These are phyloP conservation scores for Polyommatus icarus DNA, from an alignment of 2,888 invertebrate genomes.

Conservation along the genomic window DNA sequence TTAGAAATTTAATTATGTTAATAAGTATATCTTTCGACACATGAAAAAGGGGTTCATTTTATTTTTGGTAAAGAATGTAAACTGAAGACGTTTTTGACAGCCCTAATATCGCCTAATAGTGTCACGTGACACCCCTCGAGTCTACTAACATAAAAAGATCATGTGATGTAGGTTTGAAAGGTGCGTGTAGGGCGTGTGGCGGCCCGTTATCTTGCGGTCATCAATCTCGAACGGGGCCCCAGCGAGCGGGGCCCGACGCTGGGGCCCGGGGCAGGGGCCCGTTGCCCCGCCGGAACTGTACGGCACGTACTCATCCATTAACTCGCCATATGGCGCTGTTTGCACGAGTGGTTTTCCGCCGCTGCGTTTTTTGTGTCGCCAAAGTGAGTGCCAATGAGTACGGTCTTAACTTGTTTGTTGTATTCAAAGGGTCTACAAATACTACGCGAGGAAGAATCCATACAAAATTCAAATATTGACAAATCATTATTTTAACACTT, in stretches of 20 bases:
- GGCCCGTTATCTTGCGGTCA: slow-evolving; percentile 75
- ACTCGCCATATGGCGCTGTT: slow-evolving; percentile 33
- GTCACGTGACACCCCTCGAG: slow-evolving; percentile 2
- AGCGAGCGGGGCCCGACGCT: slow-evolving; percentile 56
- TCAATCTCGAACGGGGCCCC: slow-evolving; percentile 63
- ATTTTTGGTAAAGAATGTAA: background rate
- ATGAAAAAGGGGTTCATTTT: background rate
- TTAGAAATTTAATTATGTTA: too few relatives aligned
- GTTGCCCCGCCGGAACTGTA: slow-evolving; percentile 64
- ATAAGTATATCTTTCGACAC: too few relatives aligned
- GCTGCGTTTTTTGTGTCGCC: background rate
- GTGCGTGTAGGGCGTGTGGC: slow-evolving; percentile 46
- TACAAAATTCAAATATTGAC: too few relatives aligned
- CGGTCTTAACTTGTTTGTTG: too few relatives aligned
- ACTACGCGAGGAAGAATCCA: too few relatives aligned
- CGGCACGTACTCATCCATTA: slow-evolving; percentile 54
- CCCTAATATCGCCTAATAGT: background rate
- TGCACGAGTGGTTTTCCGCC: slow-evolving; percentile 1
- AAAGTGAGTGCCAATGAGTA: background rate
- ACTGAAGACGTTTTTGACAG: background rate
- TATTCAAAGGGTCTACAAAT: too few relatives aligned
- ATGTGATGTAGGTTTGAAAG: slow-evolving; percentile 48
- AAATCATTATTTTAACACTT: too few relatives aligned
- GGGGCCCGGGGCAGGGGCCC: slow-evolving; percentile 54
- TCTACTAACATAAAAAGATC: slow-evolving; percentile 23